A percentile compares a stretch with the other conserved stretches of the same genome.
phyloP scores from a whole-genome alignment of 2,888 invertebrate genomes.

The Agrypnus murinus region DNA sequence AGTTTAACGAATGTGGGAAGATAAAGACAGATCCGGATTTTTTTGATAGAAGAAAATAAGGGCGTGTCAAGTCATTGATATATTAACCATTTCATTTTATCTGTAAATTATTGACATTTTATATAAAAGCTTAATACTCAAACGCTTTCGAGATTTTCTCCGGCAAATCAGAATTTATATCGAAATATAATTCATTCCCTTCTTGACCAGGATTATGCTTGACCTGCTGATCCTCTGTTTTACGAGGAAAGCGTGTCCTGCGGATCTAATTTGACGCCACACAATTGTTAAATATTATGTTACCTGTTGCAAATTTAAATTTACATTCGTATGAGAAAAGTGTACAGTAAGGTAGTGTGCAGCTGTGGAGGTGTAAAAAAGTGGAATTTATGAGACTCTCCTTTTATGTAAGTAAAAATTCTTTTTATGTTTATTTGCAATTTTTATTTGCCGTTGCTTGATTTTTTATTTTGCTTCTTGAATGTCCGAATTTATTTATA shows the following conservation, averaged over 20 bases:
- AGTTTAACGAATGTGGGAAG: conserved; percentile 41
- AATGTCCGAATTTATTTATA: too few species aligned
- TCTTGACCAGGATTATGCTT: conserved; percentile 23
- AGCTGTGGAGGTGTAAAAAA: conserved; percentile 21
- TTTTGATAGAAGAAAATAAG: conserved; percentile 20
- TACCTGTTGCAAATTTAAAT: conserved; percentile 28
- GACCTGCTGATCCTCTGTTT: conserved; percentile 33
- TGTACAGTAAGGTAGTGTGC: conserved; percentile 11
- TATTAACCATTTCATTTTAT: conserved; percentile 34
- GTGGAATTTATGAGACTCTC: conserved; percentile 12
- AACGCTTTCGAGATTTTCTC: conserved; percentile 7
- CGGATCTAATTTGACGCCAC: conserved; percentile 30
- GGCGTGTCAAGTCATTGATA: conserved; percentile 44
- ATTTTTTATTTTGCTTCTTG: too few species aligned
- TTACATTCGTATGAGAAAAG: conserved; percentile 6
- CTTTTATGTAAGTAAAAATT: not conserved
- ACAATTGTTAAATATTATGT: conserved; percentile 30
- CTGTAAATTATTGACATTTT: conserved; percentile 26
- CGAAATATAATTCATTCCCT: conserved; percentile 10
- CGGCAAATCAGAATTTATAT: conserved; percentile 24
- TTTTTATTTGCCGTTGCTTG: too few species aligned
- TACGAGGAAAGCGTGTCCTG: conserved; percentile 27
- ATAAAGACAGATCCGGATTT: conserved; percentile 29
- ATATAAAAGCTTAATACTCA: not conserved
- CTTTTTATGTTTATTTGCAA: too few species aligned